Conservation (phyloP, 2,797 vertebrate genomes). For the Anguilla marmorata region DNA sequence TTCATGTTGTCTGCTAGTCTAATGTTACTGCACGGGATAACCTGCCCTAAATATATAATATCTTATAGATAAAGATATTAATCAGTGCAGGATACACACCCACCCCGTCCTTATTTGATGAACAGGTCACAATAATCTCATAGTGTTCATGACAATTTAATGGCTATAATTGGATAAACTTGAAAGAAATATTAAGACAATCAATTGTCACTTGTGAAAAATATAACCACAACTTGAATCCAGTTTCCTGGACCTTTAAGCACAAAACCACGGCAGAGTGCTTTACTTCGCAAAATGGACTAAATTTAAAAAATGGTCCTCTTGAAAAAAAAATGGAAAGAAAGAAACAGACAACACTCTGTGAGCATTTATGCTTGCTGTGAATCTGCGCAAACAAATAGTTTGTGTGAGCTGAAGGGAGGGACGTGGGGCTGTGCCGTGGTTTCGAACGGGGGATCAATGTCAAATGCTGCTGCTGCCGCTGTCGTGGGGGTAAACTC, state of each 20-base stretch:
- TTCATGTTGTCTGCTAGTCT: no score
- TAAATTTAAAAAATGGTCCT: constrained; percentile 32
- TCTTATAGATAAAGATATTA: no score
- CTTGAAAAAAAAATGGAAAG: constrained; percentile 43
- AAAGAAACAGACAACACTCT: constrained; percentile 22
- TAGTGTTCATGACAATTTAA: no score
- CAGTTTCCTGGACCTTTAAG: background rate
- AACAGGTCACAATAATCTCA: no score
- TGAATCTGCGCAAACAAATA: constrained; percentile 58
- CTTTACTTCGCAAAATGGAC: constrained; percentile 55
- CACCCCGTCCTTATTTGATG: no score
- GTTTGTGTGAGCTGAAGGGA: constrained; percentile 63
- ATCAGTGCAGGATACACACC: no score
- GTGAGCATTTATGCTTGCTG: constrained; percentile 45
- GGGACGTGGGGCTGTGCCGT: constrained; percentile 57
- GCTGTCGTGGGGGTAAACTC: background rate
- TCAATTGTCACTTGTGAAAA: no score
- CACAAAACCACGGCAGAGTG: constrained; percentile 39
- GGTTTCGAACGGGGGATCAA: constrained; percentile 63
- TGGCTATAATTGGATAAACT: no score
- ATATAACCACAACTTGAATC: background rate
- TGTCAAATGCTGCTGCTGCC: constrained; percentile 55
- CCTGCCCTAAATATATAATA: no score
- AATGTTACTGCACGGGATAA: no score
- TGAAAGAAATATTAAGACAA: no score